Percentiles rank a stretch among this genome's conserved stretches.
phyloP scores from a whole-genome alignment of 1,140 invertebrate genomes.

The Hylyphantes graminicola region DNA sequence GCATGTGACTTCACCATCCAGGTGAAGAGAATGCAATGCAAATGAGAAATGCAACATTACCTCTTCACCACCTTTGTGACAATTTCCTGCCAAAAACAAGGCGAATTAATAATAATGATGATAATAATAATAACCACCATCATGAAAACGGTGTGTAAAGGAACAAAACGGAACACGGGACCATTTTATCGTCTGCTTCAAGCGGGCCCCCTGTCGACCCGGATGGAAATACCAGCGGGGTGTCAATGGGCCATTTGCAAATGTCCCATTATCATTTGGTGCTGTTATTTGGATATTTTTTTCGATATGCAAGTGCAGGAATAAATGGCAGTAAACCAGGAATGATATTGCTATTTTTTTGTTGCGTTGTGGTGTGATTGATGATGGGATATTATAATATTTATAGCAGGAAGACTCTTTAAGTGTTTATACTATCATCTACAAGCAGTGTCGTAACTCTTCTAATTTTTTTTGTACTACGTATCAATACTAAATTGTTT shows the following conservation, averaged over 20 bases:
- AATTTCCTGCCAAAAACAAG: not conserved
- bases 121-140: conserved; percentile 9
- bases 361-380: too few relatives aligned
- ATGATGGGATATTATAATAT: too few relatives aligned
- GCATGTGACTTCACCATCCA: too few relatives aligned
- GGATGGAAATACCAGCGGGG: conserved; percentile 39
- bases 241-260: conserved; percentile 32
- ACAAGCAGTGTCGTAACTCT: too few relatives aligned
- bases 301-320: too few relatives aligned
- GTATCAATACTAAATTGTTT: too few relatives aligned
- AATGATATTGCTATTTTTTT: too few relatives aligned
- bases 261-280: conserved; percentile 26
- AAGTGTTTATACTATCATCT: too few relatives aligned
- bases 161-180: not conserved
- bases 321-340: too few relatives aligned
- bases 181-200: not conserved
- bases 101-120: conserved; percentile 5
- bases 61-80: not conserved
- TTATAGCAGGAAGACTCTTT: too few relatives aligned
- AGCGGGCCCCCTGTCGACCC: conserved; percentile 3
- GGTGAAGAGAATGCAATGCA: not conserved
- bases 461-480: too few relatives aligned
- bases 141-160: not conserved
- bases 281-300: too few relatives aligned
- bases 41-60: conserved; percentile 8